Evolutionary conservation across 2,797 vertebrate genomes (phyloP), one percentile per base, ranked within the genome.

Genomic region (Eremophila alpestris): DNA sequence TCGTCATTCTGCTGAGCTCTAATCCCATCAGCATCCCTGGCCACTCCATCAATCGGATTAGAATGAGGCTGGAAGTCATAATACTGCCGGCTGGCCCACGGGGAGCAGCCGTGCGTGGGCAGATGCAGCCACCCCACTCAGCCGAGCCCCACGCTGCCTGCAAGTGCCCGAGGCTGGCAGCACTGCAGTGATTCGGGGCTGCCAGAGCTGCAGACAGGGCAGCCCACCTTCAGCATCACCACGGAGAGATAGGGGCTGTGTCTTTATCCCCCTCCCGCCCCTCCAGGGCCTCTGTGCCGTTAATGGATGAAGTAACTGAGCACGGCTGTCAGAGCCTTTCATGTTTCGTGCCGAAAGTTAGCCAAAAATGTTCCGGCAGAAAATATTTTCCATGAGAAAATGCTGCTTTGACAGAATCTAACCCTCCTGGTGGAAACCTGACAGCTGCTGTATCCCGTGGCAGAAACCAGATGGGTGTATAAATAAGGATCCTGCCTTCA

Each of bases 41-140:
- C 76, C 83, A 69, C 84, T 87, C 84, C 94, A 84, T 83, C 94
- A 94, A 54, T 91, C 45, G 38, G 89, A 96, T 96, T 95, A 94
- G 87, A 84, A 27, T 5, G 22, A 24, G 59, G 85, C 65, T 95
- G 94, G 60, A 91, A 90, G 63, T 79, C 80, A 36, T 27, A 67
- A 54, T 16, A 34, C 3, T 0, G 48, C 64, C 0, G 8, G 41
- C 32, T 56, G 1, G 3, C 51, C 65, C 62, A 3, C 1, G 3
- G 58, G 52, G 34, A 82, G 41, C 1, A 1, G 75, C 41, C 16
- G 45, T 87, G 67, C 6, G 1, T 59, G 52, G 34, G 46, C 38
- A 79, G 45, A 32, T 2, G 10, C 62, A 30, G 64, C 65, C 65
- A 36, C 4, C 7, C 9, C 3, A 0, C 67, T 38, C 38, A 30